These are phyloP conservation scores for Pygmarrhopalites habei DNA, from an alignment of 1,140 invertebrate species.

Conservation along the genomic window DNA sequence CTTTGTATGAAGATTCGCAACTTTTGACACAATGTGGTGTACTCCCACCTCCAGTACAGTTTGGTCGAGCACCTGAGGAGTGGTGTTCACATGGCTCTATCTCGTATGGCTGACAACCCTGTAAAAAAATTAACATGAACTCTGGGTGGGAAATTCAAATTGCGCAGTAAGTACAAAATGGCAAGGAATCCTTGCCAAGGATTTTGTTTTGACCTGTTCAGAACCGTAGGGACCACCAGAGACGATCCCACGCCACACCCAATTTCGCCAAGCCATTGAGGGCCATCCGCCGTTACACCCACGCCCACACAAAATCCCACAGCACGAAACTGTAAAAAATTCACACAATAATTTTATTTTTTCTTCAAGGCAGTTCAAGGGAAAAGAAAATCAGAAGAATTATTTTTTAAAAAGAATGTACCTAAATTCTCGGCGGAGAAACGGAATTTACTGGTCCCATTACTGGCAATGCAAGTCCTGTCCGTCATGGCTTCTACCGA, in stretches of 20 bases:
- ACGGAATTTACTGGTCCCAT: constrained; percentile 61
- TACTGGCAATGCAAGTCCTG: constrained; percentile 74
- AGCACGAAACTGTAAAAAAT: constrained; percentile 44
- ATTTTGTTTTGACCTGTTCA: constrained; percentile 39
- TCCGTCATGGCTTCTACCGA: constrained; percentile 88
- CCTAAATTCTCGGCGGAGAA: constrained; percentile 82
- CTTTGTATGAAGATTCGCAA: constrained; percentile 61
- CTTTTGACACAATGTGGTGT: constrained; percentile 70
- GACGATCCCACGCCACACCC: constrained; percentile 69
- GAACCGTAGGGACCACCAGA: constrained; percentile 74
- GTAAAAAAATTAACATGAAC: constrained; percentile 15
- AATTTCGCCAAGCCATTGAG: constrained; percentile 73
- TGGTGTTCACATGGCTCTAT: constrained; percentile 86
- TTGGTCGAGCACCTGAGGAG: constrained; percentile 62
- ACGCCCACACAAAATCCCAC: constrained; percentile 51
- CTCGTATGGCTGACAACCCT: constrained; percentile 77
- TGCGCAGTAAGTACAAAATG: no score
- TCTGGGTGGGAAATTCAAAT: no score
- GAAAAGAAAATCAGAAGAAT: no score
- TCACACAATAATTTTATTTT: no score
- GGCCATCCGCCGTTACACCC: constrained; percentile 75
- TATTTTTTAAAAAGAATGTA: constrained; percentile 44
- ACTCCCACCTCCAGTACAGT: constrained; percentile 50
- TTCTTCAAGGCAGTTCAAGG: no score
- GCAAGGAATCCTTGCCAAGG: no score